phyloP scores from a whole-genome alignment of 2,888 invertebrate genomes.

The Nineta flava region DNA sequence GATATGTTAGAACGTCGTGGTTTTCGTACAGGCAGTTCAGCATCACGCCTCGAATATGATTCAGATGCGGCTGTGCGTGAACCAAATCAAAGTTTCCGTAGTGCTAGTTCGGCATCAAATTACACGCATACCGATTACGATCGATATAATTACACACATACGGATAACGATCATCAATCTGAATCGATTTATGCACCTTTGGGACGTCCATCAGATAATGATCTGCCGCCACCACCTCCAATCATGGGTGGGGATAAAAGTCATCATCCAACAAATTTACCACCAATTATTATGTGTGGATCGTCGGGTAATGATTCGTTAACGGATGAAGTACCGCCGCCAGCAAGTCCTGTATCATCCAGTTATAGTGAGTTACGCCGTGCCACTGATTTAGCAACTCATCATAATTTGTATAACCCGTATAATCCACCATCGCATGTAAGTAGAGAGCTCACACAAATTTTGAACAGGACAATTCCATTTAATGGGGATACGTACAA shows the following conservation, averaged over 20 bases:
- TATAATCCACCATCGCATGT: constrained; percentile 57
- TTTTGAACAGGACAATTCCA: background rate
- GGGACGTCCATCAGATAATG: constrained; percentile 17
- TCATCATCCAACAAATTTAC: constrained; percentile 4
- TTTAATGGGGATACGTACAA: background rate
- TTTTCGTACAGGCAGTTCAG: constrained; percentile 5
- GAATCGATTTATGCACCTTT: constrained; percentile 5
- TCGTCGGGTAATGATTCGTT: background rate
- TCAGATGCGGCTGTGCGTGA: background rate
- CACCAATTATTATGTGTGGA: constrained; percentile 6
- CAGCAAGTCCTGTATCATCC: constrained; percentile 80
- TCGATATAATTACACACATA: constrained; percentile 1
- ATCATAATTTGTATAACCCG: constrained; percentile 25
- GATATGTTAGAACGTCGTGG: constrained; percentile 1
- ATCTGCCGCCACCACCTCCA: constrained; percentile 27
- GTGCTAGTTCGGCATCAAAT: constrained; percentile 5
- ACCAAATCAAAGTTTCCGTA: background rate
- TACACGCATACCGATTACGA: constrained; percentile 2
- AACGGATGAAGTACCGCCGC: constrained; percentile 57
- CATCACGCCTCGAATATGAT: background rate
- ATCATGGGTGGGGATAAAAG: constrained; percentile 3
- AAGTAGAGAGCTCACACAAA: constrained; percentile 7
- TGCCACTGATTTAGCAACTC: constrained; percentile 47
- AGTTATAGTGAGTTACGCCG: constrained; percentile 76
- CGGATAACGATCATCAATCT: background rate